Base-by-base conservation (phyloP, 2,888 invertebrate species). In the Scaptomyza flava region DNA sequence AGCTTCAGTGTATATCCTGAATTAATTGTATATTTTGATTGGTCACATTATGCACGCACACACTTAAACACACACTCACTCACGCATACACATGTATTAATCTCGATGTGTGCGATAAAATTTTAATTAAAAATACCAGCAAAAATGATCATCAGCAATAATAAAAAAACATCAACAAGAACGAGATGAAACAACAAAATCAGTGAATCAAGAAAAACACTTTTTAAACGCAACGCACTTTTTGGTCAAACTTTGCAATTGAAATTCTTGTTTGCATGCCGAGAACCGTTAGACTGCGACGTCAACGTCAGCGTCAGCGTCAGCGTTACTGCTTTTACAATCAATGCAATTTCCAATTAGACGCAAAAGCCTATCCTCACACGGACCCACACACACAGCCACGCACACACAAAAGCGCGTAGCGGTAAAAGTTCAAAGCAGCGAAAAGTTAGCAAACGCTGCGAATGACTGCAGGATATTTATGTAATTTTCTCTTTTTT, bases 281-380 rank as follows among this genome's bases (percentile, higher is more conserved):
- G 48, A 30, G 33, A 30, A 30, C 46, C 34, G 46, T 47, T 48
- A 30, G 23, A 56, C 65, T 52, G 45, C 56, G 43, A 53, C 65
- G 42, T 48, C 46, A 27, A n/a, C 67, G 41, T 42, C 42, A 38
- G 43, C 46, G 41, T 42, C 42, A 38, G 43, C 46, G 62, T 3
- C 17, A 38, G 47, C 46, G 57, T 3, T 14, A 34, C 42, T 41
- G 48, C 50, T 43, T 14, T 61, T 54, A 41, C 65, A 79, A 85
- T 79, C 77, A 68, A 60, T 76, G 79, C 72, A 69, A 81, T 84
- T 41, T 72, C 65, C 63, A 71, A 74, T 59, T 72, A 59, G 60
- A 27, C 17, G 42, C 12, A 38, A 33, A 34, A 33, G 42, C 38
- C 31, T 17, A 43, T 9, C 6, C 3, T 14, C 8, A 20, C 31